Evolutionary conservation across 1,140 invertebrate genomes (phyloP).

Genomic region (Diachasma alloeum): DNA sequence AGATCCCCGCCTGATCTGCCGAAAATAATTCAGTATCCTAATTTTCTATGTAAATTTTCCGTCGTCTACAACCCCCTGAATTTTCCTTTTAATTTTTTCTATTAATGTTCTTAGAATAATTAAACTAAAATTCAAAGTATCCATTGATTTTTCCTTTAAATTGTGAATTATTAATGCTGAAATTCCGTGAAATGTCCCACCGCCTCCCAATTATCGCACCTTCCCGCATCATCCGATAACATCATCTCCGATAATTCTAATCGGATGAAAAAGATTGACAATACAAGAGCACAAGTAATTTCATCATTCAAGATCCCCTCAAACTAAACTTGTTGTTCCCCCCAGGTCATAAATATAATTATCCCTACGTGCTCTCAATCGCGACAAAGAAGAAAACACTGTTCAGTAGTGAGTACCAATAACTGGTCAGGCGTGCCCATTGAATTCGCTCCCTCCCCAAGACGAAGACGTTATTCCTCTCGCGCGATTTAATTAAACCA

Average conservation of each 20-base stretch:
- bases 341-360: background rate
- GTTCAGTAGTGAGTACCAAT: constrained; percentile 12
- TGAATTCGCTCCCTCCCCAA: constrained; percentile 31
- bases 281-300: background rate
- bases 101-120: no score
- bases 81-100: no score
- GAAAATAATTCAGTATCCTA: no score
- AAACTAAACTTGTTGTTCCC: background rate
- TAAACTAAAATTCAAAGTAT: no score
- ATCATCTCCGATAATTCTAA: background rate
- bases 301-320: background rate
- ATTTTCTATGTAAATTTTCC: no score
- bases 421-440: constrained; percentile 35
- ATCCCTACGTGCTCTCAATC: background rate
- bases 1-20: no score
- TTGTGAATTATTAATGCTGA: no score
- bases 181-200: no score
- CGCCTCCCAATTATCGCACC: background rate
- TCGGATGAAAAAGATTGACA: background rate
- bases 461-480: constrained; percentile 32
- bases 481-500: constrained; percentile 46
- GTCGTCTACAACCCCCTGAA: no score
- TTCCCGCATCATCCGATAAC: background rate
- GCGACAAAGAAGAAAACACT: background rate
- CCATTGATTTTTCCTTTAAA: no score